These are phyloP conservation scores for Paracanthobrama guichenoti DNA, from an alignment of 2,113 vertebrate genomes.

Conservation along the genomic window DNA sequence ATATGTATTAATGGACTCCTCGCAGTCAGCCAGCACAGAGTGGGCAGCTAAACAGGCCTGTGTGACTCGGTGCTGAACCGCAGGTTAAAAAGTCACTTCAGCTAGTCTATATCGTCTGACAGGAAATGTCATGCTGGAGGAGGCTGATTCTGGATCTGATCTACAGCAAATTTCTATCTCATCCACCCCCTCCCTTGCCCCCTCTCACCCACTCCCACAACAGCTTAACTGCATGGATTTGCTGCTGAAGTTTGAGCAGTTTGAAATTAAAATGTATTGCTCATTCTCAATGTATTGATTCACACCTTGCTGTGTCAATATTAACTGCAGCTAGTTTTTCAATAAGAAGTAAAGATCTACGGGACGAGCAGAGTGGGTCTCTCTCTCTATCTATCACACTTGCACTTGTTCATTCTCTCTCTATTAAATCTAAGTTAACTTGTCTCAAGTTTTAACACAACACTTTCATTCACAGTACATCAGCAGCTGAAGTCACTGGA, in stretches of 20 bases:
- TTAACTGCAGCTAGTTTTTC: constrained; percentile 91
- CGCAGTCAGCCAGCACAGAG: background rate
- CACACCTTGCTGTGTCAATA: constrained; percentile 93
- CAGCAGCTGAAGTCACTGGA: background rate
- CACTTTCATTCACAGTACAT: background rate
- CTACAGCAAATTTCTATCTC: constrained; percentile 63
- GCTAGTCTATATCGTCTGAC: constrained; percentile 51
- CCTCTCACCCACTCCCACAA: constrained; percentile 69
- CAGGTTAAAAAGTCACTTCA: constrained; percentile 50
- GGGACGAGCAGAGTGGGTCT: constrained; percentile 71
- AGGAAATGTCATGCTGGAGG: constrained; percentile 58
- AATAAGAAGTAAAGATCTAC: constrained; percentile 94
- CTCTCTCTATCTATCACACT: constrained; percentile 21
- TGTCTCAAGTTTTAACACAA: constrained; percentile 5
- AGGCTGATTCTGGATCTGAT: constrained; percentile 57
- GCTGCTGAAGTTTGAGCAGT: constrained; percentile 91
- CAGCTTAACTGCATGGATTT: constrained; percentile 90
- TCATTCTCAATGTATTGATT: constrained; percentile 97
- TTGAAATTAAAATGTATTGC: constrained; percentile 99
- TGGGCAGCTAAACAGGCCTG: constrained; percentile 11
- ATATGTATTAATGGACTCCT: background rate
- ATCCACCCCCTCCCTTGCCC: constrained; percentile 55
- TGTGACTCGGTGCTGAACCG: constrained; percentile 20
- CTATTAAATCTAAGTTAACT: constrained; percentile 13
- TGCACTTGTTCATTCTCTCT: constrained; percentile 25